These are phyloP conservation scores for Mionectes olivaceus DNA, from an alignment of 2,797 vertebrate genomes.

Conservation along the genomic window DNA sequence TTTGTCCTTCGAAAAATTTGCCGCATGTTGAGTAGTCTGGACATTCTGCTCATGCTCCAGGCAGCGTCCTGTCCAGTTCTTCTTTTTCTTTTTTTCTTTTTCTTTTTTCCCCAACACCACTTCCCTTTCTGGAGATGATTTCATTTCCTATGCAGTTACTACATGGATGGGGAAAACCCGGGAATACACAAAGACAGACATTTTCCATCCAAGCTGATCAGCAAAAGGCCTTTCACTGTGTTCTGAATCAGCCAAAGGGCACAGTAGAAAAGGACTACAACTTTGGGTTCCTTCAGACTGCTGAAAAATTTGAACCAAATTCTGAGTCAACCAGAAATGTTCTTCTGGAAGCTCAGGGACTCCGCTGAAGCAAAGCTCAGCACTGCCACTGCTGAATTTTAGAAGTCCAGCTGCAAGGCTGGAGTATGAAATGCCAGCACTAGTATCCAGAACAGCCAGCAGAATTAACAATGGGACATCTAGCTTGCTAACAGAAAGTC, in stretches of 20 bases:
- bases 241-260: not conserved
- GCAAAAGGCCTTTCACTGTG: not conserved
- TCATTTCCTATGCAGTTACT: conserved; percentile 23
- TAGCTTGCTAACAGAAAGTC: not conserved
- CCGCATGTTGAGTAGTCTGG: not conserved
- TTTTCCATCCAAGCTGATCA: not conserved
- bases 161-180: conserved; percentile 10
- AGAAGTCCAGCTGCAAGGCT: not conserved
- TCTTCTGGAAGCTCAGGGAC: not conserved
- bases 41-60: not conserved
- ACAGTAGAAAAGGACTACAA: not conserved
- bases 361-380: not conserved
- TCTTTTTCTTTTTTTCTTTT: not conserved
- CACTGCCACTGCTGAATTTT: accelerated
- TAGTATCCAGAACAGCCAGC: not conserved
- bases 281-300: not conserved
- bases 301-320: not conserved
- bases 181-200: not conserved
- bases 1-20: not conserved
- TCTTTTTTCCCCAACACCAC: not conserved
- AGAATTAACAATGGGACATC: not conserved
- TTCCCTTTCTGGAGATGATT: conserved; percentile 48
- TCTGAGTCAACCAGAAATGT: not conserved
- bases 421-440: not conserved
- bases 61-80: not conserved